Base-by-base conservation (phyloP, 2,888 invertebrate species). In the Eustalomyia histrio region DNA sequence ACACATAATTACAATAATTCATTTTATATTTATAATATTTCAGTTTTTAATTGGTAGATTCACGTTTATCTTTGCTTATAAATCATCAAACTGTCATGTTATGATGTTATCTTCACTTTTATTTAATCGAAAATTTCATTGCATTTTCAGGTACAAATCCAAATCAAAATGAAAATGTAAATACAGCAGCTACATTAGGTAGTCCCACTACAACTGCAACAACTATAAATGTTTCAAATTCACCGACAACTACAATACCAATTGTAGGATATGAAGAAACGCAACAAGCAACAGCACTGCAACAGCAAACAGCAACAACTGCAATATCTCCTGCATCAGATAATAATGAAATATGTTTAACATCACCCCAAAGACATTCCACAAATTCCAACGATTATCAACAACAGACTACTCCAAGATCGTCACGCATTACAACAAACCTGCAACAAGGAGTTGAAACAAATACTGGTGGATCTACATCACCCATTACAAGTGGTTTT, bases 361-460 rank as follows among this genome's bases (percentile, higher is more conserved):
- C 81, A 57, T 85, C 85, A 71, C 85, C 83, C 1, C 87, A 87
- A 69, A 88, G 88, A 43, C 85, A 87, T 82, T 88, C 88, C 43
- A 83, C 85, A 67, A 89, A 88, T 78, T 86, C 87, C 21, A 86
- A 85, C 82, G 88, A 89, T 63, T 88, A 85, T 61, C 80, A 76
- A 16, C 67, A 67, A 16, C 86, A 84, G 69, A 86, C 87, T 60
- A 88, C 89, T 17, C 88, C 89, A 18, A 89, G 88, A 79, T 84
- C 85, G 7, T 68, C 83, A 35, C 82, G 75, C 5, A 76, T 35
- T 68, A 65, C 72, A 61, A 24, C 79, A 39, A 55, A 12, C 16
- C 17, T 61, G 67, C 18, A 39, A 4, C 76, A 33, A 9, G 21
- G 63, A 79, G 76, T 60, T 50, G 61, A 43, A 14, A 76, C 21